phyloP scores from a whole-genome alignment of 2,113 vertebrate genomes.

The Alligator sinensis region DNA sequence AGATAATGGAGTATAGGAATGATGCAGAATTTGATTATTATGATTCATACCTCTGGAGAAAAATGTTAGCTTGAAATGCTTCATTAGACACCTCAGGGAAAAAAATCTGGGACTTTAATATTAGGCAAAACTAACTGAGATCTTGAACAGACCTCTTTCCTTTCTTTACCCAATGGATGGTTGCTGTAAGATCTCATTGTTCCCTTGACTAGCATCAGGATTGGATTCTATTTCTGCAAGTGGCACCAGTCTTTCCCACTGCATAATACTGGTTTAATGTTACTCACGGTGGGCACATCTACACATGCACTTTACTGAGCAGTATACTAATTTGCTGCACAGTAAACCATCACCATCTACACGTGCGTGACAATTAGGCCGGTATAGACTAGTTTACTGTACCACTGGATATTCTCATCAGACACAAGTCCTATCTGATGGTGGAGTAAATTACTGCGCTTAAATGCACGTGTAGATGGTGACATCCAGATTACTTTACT shows the following conservation, averaged over 20 bases:
- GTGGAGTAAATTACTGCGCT: no score
- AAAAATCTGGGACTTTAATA: not conserved
- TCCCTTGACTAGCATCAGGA: not conserved
- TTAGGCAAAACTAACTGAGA: not conserved
- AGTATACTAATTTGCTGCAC: no score
- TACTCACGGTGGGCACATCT: not conserved
- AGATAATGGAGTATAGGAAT: not conserved
- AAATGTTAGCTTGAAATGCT: constrained; percentile 10
- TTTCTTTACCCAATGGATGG: not conserved
- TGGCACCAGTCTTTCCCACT: not conserved
- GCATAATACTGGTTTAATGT: not conserved
- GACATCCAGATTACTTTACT: no score
- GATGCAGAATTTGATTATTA: not conserved
- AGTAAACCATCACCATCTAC: no score
- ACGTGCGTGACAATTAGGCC: no score
- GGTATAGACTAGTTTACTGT: no score
- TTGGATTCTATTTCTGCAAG: not conserved
- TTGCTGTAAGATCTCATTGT: not conserved
- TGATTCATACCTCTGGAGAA: not conserved
- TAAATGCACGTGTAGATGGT: no score
- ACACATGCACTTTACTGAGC: no score
- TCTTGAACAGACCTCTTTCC: not conserved
- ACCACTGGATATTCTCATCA: no score
- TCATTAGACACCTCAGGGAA: not conserved
- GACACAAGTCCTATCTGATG: no score